Conservation (phyloP, 2,797 vertebrate genomes). For the Chaunax sp. region DNA sequence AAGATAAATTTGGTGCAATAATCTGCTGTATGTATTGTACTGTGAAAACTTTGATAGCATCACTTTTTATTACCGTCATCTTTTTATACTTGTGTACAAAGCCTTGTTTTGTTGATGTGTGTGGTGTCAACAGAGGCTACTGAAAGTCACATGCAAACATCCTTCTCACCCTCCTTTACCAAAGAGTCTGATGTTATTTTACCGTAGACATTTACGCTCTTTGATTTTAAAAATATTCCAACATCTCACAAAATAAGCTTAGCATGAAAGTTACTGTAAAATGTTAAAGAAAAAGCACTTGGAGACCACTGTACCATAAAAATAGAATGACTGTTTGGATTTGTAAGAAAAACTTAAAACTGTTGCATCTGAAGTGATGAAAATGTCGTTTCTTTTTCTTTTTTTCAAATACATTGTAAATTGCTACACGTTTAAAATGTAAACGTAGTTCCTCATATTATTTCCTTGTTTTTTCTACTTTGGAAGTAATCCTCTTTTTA, state of each 20-base stretch:
- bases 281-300: constrained; percentile 36
- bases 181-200: constrained; percentile 73
- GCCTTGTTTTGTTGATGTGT: constrained; percentile 41
- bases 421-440: constrained; percentile 15
- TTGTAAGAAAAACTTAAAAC: constrained; percentile 3
- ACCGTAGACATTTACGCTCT: constrained; percentile 28
- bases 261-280: constrained; percentile 39
- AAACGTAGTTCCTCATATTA: constrained; percentile 18
- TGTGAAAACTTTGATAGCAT: constrained; percentile 70
- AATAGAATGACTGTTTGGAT: constrained; percentile 30
- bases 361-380: constrained; percentile 12
- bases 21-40: constrained; percentile 63
- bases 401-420: constrained; percentile 47
- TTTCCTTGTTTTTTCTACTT: constrained; percentile 43
- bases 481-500: constrained; percentile 30
- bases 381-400: constrained; percentile 32
- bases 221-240: constrained; percentile 38
- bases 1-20: constrained; percentile 70
- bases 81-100: constrained; percentile 69
- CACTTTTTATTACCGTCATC: constrained; percentile 68
- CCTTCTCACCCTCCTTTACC: constrained; percentile 72
- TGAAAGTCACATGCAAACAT: constrained; percentile 44
- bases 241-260: constrained; percentile 23
- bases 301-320: constrained; percentile 18
- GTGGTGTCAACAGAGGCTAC: constrained; percentile 40